Percentiles rank a stretch among this genome's conserved stretches.
These are phyloP conservation scores for Pachymerium ferrugineum DNA, from an alignment of 2,888 invertebrate species.

Conservation along the genomic window DNA sequence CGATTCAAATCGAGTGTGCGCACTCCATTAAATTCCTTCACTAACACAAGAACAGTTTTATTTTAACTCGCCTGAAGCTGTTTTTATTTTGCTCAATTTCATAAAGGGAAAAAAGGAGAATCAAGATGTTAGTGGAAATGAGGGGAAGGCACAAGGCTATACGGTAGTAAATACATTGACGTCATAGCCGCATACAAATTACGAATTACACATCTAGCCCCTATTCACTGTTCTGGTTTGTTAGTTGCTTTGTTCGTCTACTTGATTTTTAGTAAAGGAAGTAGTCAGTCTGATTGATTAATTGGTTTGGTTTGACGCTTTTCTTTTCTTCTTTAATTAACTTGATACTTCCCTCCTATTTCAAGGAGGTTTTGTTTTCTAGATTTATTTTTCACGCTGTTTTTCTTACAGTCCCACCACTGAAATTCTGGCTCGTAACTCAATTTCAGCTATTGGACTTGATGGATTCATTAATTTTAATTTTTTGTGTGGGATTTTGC, in stretches of 20 bases:
- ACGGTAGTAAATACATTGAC: not conserved
- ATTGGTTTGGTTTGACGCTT: not conserved
- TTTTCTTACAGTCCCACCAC: too few species aligned
- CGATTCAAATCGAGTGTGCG: not conserved
- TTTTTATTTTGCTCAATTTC: too few species aligned
- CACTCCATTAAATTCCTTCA: not conserved
- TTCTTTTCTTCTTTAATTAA: not conserved
- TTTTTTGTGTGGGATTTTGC: not conserved
- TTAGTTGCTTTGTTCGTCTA: not conserved
- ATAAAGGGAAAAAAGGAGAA: too few species aligned
- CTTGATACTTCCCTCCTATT: too few species aligned
- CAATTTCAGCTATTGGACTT: too few species aligned
- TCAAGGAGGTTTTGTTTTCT: too few species aligned
- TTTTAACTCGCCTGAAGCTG: too few species aligned
- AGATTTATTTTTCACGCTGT: too few species aligned
- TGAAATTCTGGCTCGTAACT: too few species aligned
- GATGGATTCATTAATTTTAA: not conserved
- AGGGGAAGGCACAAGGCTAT: too few species aligned
- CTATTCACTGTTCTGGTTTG: not conserved
- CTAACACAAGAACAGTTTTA: not conserved
- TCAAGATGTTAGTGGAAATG: too few species aligned
- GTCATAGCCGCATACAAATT: conserved; percentile 8
- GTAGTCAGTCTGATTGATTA: not conserved
- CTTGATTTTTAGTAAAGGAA: not conserved
- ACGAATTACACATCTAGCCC: not conserved